These are phyloP conservation scores for Thalpophila matura DNA, from an alignment of 2,888 invertebrate species.

Conservation along the genomic window DNA sequence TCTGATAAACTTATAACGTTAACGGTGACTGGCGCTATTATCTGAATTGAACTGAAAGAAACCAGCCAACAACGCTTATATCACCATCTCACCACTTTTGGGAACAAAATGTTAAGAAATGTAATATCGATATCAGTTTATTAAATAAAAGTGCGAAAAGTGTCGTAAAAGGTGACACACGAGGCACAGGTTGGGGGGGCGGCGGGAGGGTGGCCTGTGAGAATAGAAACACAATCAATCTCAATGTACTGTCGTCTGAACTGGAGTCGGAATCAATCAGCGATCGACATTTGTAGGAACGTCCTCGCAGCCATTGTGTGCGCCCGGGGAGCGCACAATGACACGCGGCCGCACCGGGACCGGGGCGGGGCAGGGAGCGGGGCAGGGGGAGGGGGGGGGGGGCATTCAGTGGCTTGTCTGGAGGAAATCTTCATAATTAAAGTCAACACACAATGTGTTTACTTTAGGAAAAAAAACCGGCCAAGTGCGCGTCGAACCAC, in stretches of 20 bases:
- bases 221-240: slow-evolving; percentile 66
- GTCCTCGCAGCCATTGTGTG: slow-evolving; percentile 43
- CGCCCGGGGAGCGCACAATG: slow-evolving; percentile 29
- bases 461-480: neutral
- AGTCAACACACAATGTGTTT: slow-evolving; percentile 8
- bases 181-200: neutral
- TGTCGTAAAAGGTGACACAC: neutral
- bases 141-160: slow-evolving; percentile 10
- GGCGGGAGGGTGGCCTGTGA: slow-evolving; percentile 15
- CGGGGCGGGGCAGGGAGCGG: neutral
- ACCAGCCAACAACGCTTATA: too few species aligned
- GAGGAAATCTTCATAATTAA: neutral
- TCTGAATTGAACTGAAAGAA: neutral
- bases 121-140: slow-evolving; percentile 2
- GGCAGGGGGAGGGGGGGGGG: too few species aligned
- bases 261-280: slow-evolving; percentile 71
- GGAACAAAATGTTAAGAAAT: neutral
- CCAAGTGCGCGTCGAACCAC: too few species aligned
- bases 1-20: neutral
- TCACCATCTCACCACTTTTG: too few species aligned
- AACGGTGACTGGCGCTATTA: neutral
- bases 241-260: slow-evolving; percentile 65
- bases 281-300: slow-evolving; percentile 53
- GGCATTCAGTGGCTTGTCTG: neutral
- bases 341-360: neutral